Conservation (phyloP, 1,140 invertebrate species). For the Zelostemma sp. region DNA sequence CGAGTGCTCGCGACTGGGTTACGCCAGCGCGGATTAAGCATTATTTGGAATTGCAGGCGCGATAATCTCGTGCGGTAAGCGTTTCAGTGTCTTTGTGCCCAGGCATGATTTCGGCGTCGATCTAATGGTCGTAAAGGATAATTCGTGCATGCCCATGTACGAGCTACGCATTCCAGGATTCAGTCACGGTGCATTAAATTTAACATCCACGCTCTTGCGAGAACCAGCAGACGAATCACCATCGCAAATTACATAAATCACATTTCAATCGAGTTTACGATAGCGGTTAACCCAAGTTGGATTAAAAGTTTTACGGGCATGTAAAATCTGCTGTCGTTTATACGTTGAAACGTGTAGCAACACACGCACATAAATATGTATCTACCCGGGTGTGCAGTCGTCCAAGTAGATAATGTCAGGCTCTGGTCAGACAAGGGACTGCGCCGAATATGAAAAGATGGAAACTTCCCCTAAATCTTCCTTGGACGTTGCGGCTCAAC, state of each 20-base stretch:
- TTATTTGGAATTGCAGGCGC: conserved; percentile 27
- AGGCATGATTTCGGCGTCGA: conserved; percentile 3
- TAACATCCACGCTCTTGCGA: background rate
- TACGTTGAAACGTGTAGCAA: too few relatives aligned
- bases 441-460: background rate
- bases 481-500: conserved; percentile 7
- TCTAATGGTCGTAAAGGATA: conserved; percentile 44
- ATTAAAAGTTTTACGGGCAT: too few relatives aligned
- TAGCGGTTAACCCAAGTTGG: too few relatives aligned
- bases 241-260: background rate
- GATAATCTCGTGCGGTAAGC: conserved; percentile 10
- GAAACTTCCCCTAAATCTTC: background rate
- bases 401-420: conserved; percentile 18
- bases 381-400: too few relatives aligned
- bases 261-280: background rate
- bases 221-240: background rate
- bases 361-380: too few relatives aligned
- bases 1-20: background rate
- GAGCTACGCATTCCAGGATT: conserved; percentile 28
- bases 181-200: conserved; percentile 44
- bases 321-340: too few relatives aligned
- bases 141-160: conserved; percentile 32
- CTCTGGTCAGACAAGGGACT: conserved; percentile 10
- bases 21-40: background rate
- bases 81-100: conserved; percentile 24